Percentiles rank a stretch among this genome's conserved stretches.
Conservation (phyloP, 37 sponge, comb jelly and placozoan species). For the Crambe crambe region DNA sequence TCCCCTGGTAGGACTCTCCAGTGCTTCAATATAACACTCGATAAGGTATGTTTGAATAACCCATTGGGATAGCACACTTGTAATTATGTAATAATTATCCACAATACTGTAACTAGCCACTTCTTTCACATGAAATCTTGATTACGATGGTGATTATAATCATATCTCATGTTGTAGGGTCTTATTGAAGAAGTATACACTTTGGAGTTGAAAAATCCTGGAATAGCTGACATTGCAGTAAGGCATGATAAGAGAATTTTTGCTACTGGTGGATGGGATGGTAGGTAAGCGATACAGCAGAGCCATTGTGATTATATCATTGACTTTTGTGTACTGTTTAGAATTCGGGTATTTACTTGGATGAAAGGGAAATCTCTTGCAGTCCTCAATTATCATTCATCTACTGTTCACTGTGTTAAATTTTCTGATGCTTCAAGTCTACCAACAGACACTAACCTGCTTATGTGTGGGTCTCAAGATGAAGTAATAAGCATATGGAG, state of each 20-base stretch:
- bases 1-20: constrained; percentile 50
- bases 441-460: constrained; percentile 34
- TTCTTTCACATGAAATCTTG: no score
- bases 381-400: constrained; percentile 64
- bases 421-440: constrained; percentile 27
- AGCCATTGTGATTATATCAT: no score
- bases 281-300: constrained; percentile 42
- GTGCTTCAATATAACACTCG: constrained; percentile 14
- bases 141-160: no score
- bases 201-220: constrained; percentile 53
- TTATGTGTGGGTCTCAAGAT: constrained; percentile 75
- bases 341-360: constrained; percentile 69
- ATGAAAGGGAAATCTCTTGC: constrained; percentile 81
- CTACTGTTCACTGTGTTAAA: constrained; percentile 22
- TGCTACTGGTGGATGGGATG: constrained; percentile 82
- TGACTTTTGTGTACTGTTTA: constrained; percentile 13
- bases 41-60: constrained; percentile 12
- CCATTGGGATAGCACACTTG: not conserved
- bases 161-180: not conserved
- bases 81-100: no score
- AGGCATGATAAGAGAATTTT: constrained; percentile 65
- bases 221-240: constrained; percentile 51
- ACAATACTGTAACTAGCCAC: no score
- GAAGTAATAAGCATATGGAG: constrained; percentile 72
- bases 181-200: constrained; percentile 34